phyloP scores from a whole-genome alignment of 2,797 vertebrate genomes.

The Poecilia picta region DNA sequence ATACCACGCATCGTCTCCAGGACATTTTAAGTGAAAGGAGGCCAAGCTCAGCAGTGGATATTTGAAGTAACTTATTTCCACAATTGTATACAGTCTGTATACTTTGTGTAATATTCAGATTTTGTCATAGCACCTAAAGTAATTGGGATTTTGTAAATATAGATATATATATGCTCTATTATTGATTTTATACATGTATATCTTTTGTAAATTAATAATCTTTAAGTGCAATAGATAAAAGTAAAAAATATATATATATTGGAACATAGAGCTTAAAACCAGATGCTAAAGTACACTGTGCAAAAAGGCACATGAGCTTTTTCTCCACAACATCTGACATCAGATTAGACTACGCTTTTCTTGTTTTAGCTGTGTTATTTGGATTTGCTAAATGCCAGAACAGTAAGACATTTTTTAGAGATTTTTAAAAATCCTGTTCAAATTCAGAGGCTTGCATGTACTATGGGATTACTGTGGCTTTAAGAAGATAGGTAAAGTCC shows the following conservation, averaged over 20 bases:
- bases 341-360: background rate
- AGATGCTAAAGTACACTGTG: background rate
- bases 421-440: background rate
- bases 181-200: constrained; percentile 80
- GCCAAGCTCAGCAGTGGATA: constrained; percentile 66
- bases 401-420: background rate
- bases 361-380: background rate
- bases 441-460: background rate
- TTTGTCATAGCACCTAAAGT: constrained; percentile 72
- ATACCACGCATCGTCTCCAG: constrained; percentile 71
- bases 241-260: constrained; percentile 73
- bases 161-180: constrained; percentile 57
- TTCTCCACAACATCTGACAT: background rate
- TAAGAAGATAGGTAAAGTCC: background rate
- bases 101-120: constrained; percentile 71
- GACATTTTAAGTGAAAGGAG: constrained; percentile 75
- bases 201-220: constrained; percentile 83
- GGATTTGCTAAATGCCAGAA: background rate
- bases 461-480: background rate
- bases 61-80: constrained; percentile 83
- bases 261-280: constrained; percentile 59
- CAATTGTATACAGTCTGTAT: constrained; percentile 77
- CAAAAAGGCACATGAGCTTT: background rate
- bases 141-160: constrained; percentile 75
- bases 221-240: constrained; percentile 87